Evolutionary conservation across 2,797 vertebrate genomes (phyloP).

Genomic region (Yasuhikotakia modesta): DNA sequence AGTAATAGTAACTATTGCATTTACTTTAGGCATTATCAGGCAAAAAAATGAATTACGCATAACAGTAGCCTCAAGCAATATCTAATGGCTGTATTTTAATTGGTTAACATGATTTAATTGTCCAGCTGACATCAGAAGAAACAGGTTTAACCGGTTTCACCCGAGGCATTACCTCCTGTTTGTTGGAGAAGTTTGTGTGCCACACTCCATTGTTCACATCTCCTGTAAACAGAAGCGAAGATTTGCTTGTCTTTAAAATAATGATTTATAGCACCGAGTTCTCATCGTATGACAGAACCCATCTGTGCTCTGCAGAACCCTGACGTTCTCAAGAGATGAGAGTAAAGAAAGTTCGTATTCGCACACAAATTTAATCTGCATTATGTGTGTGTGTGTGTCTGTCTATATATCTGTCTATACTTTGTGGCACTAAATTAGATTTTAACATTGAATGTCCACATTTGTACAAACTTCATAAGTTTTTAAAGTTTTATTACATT

Average conservation of each 20-base stretch:
- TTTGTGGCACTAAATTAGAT: neutral
- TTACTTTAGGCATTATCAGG: too few relatives aligned
- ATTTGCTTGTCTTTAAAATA: neutral
- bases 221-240: constrained; percentile 43
- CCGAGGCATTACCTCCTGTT: constrained; percentile 56
- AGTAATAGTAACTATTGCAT: too few relatives aligned
- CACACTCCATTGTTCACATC: constrained; percentile 52
- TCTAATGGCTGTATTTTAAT: too few relatives aligned
- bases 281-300: neutral
- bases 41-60: too few relatives aligned
- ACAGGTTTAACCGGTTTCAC: neutral
- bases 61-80: too few relatives aligned
- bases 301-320: constrained; percentile 1
- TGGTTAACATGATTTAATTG: too few relatives aligned
- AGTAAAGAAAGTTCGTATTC: neutral
- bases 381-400: constrained; percentile 1
- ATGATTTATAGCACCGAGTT: neutral
- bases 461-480: too few relatives aligned
- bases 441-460: too few relatives aligned
- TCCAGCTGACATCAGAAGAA: too few relatives aligned
- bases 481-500: too few relatives aligned
- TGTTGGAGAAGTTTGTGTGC: constrained; percentile 26
- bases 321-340: neutral
- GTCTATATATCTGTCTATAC: neutral
- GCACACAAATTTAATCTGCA: neutral